Base-by-base conservation (phyloP, 37 sponge, comb jelly and placozoan genomes). In the Beroe ovata region DNA sequence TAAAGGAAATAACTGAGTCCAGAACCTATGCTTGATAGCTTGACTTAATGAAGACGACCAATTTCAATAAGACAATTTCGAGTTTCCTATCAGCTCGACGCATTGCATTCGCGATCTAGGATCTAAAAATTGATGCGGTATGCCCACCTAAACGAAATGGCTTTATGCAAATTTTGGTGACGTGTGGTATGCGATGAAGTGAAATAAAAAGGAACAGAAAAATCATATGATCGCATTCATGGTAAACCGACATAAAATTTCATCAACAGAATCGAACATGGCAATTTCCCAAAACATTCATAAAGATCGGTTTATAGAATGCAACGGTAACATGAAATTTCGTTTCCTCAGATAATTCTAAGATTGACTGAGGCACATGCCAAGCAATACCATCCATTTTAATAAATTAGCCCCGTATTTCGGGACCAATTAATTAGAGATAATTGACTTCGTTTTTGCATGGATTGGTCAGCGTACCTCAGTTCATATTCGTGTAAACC, bases 121-220 rank as follows among this genome's bases (percentile, higher is more conserved):
- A 16, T 37, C 54, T 66, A 29, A 66, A 66, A 29, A 29, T 66
- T 66, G 69, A 66, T 66, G 69, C 69, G 14, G 35, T 19, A 4
- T 66, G 69, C 69, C 36, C 69, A 26, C 69, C 30, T 66, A 66
- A 19, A 34, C 34, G 34, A 33, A 30, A 20, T 29, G 69, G 69
- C 69, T 66, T 66, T 66, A 66, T 66, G 69, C 69, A 66, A 66
- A 66, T 66, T 66, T 66, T 14, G 69, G 29, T 34, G 25, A 30
- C 34, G 69, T 34, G 8, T 26, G 32, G 16, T 37, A 66, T 66
- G 69, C 69, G 34, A 66, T 66, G 69, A 66, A 66, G 30, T 66
- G 69, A 25, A 14, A n/a, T n/a, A n/a, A 29, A 30, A 37, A 29
- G 69, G 33, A 33, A 66, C 69, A 66, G 36, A 66, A 30, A 66